Evolutionary conservation across 2,797 vertebrate species (phyloP), one percentile per base, ranked within the genome.

Genomic region (Myotis vivesi): DNA sequence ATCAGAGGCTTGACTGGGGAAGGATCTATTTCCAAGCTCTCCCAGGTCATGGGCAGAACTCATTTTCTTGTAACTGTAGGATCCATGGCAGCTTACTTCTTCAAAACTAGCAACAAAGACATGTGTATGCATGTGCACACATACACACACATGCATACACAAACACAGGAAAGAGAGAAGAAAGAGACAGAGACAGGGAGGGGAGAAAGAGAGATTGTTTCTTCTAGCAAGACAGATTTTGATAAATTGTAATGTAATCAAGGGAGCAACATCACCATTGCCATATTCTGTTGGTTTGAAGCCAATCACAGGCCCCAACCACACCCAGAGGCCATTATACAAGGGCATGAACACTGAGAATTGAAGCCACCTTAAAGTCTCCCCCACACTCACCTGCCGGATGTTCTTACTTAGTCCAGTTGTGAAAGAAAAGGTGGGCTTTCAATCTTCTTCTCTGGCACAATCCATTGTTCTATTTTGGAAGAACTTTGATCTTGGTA

Each of bases 81-180:
- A 44, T 81, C 91, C 12, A 17, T 15, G 19, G 44, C 5, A 86
- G 57, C 33, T 92, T 89, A 11, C 3, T 80, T 92, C 64, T 95
- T 83, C 64, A 94, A 92, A 89, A n/a, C 3, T 17, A 64, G 25
- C 5, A 81, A 22, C 5, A 17, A 11, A 79, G 11, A 41, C 25
- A 13, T 33, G 22, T 0, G 13, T 53, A 17, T 16, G 8, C 22
- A 25, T 33, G 10, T 25, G 22, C n/a, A 15, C 49, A 77, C 46
- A 22, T 11, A 62, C 1, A 23, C 19, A 46, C 46, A 46, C 46
- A 46, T 44, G 44, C 25, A 59, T 15, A 57, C 2, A 30, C 59
- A 30, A 12, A 30, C 59, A 62, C 59, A 62, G 13, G 59, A 30
- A 62, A 62, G 59, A 62, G 28, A 81, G 6, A 66, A 62, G 62